Percentiles rank a stretch among this genome's conserved stretches.
Evolutionary conservation across 2,113 vertebrate species (phyloP).

Genomic region (Narcine bancroftii): DNA sequence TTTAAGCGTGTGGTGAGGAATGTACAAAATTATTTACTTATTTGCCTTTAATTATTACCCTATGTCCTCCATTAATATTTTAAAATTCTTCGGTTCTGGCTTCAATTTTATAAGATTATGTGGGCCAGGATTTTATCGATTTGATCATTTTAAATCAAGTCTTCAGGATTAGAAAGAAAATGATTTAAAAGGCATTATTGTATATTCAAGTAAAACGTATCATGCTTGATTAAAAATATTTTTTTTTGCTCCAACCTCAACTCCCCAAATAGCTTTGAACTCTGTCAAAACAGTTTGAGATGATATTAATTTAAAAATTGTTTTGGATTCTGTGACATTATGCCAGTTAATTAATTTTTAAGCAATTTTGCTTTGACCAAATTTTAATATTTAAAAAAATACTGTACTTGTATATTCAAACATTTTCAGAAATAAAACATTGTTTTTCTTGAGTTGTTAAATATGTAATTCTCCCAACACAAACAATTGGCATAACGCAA

Average conservation of each 20-base stretch:
- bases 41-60: background rate
- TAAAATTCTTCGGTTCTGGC: background rate
- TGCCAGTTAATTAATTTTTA: background rate
- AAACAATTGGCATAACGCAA: background rate
- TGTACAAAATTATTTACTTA: background rate
- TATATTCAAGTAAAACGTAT: background rate
- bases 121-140: background rate
- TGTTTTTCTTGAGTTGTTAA: background rate
- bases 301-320: background rate
- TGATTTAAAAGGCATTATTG: background rate
- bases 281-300: background rate
- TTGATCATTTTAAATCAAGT: background rate
- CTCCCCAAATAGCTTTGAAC: background rate
- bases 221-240: background rate
- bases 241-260: background rate
- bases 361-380: background rate
- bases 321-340: background rate
- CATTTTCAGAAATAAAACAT: background rate
- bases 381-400: background rate
- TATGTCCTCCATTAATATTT: background rate
- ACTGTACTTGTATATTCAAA: background rate
- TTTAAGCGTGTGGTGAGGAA: background rate
- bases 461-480: background rate
- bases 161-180: background rate
- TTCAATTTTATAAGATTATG: too few relatives aligned